Base-by-base conservation (phyloP, 2,888 invertebrate genomes). In the Pristionchus japonicus region DNA sequence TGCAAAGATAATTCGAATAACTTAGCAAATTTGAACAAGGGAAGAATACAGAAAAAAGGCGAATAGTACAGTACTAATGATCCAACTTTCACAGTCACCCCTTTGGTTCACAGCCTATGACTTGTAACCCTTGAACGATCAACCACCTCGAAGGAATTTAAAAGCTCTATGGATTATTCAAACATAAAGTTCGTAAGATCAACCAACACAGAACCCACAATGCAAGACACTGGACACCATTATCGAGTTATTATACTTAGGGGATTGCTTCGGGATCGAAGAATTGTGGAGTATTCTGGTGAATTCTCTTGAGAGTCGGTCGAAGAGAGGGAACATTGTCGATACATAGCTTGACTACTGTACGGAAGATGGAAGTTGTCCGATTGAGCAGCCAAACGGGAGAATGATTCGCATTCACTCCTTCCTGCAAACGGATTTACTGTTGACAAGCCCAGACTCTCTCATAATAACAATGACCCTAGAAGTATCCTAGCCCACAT, bases 351-450 rank as follows among this genome's bases (percentile, higher is more conserved):
- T 88, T 88, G 17, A 91, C 89, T 43, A 92, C 92, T 3, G 91
- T 92, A 7, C 88, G 89, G 90, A 92, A 92, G 15, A 91, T 90
- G 37, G 89, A 88, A 27, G 91, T 84, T 9, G 90, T 77, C 43
- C 90, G 90, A 34, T 87, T 86, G 7, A 91, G 89, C 15, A 92
- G 83, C 80, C 89, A 89, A 0, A 77, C 64, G 0, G 90, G 88
- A 6, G 88, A 86, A 17, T 90, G 88, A 90, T 91, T 88, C 49
- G 89, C 77, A 1, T 88, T 80, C 7, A 86, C 86, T 6, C 90
- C 90, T 84, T 91, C 89, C 91, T 91, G 89, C 37, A 91, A 89
- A 64, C 20, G 52, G 40, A 74, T 37, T n/a, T n/a, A n/a, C n/a
- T n/a, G n/a, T n/a, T n/a, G n/a, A n/a, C n/a, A n/a, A n/a, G n/a